phyloP scores from a whole-genome alignment of 1,140 invertebrate species.

The Protaetia brevitarsis region DNA sequence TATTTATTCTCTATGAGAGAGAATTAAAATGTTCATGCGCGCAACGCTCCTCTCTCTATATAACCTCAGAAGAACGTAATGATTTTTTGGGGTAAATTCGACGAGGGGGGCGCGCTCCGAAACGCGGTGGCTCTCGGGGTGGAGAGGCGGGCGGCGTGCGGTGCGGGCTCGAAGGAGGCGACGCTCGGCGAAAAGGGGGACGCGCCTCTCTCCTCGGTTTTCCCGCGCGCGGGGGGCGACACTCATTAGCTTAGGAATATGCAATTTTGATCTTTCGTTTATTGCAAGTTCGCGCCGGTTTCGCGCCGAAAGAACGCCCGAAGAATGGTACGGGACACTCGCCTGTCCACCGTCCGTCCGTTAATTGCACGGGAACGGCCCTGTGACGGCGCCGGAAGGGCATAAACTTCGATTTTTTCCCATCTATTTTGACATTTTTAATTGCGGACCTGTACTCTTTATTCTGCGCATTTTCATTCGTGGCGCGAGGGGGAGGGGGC shows the following conservation, averaged over 20 bases:
- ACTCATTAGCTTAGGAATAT: conserved; percentile 43
- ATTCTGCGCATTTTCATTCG: conserved; percentile 52
- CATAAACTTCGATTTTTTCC: conserved; percentile 29
- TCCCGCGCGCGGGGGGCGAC: conserved; percentile 30
- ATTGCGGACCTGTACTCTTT: conserved; percentile 51
- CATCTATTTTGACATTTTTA: conserved; percentile 49
- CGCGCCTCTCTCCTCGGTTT: conserved; percentile 17
- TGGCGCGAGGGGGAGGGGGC: conserved; percentile 43
- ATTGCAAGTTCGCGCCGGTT: conserved; percentile 20
- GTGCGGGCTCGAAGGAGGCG: conserved; percentile 10
- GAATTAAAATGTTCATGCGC: conserved; percentile 50
- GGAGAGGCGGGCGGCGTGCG: conserved; percentile 18
- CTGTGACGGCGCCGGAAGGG: conserved; percentile 11
- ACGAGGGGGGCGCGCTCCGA: conserved; percentile 18
- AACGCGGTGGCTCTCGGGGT: conserved; percentile 11
- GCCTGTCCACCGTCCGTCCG: conserved; percentile 16
- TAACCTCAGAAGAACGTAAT: conserved; percentile 48
- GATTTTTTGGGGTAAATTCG: conserved; percentile 46
- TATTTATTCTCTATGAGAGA: conserved; percentile 35
- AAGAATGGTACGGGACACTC: conserved; percentile 19
- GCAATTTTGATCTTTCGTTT: conserved; percentile 35
- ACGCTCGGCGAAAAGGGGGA: conserved; percentile 20
- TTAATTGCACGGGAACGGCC: not conserved
- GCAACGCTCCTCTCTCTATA: conserved; percentile 29
- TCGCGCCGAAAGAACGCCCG: conserved; percentile 11